Evolutionary conservation across 2,113 vertebrate species (phyloP), one percentile per base, ranked within the genome.

Genomic region (Platycercus adscitus): DNA sequence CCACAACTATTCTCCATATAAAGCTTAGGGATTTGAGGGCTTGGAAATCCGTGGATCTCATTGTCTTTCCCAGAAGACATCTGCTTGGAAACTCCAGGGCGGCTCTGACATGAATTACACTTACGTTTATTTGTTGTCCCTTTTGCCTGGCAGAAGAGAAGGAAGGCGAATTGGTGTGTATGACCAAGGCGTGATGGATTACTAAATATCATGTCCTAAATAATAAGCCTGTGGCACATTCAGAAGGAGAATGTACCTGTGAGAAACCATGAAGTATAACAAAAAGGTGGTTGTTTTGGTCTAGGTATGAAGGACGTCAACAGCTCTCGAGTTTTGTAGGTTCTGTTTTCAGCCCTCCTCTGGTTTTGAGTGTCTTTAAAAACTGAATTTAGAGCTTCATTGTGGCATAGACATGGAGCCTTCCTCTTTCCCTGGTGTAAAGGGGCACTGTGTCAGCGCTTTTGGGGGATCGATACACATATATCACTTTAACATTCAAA

Each of bases 1-100:
- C 66, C 4, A 0, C 73, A 24, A 75, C 65, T 31, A n/a, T 71
- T 76, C 43, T 75, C 44, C 79, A 81, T 81, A 37, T 50, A 77
- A 93, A 96, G 55, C 82, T 60, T 41, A 53, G 43, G 65, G 61
- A 61, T 79, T 63, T 81, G 44, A 75, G 69, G 28, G 39, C 72
- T 79, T 92, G 47, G 65, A 82, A 68, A 44, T 55, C 26, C 58
- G 6, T 35, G n/a, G 33, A 56, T 90, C 47, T 96, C 25, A 12
- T 65, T 81, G 80, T 81, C 7, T 65, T 72, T 92, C 49, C 56
- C 80, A 79, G 46, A 44, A 80, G 58, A 31, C 21, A 41, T 37
- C 49, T 87, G 29, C 37, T 82, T 15, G 50, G 83, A 24, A 31
- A 53, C 41, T 72, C 70, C 33, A 17, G 31, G 49, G 37, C 6